These are phyloP conservation scores for Progne subis DNA, from an alignment of 2,113 vertebrate species.

Conservation along the genomic window DNA sequence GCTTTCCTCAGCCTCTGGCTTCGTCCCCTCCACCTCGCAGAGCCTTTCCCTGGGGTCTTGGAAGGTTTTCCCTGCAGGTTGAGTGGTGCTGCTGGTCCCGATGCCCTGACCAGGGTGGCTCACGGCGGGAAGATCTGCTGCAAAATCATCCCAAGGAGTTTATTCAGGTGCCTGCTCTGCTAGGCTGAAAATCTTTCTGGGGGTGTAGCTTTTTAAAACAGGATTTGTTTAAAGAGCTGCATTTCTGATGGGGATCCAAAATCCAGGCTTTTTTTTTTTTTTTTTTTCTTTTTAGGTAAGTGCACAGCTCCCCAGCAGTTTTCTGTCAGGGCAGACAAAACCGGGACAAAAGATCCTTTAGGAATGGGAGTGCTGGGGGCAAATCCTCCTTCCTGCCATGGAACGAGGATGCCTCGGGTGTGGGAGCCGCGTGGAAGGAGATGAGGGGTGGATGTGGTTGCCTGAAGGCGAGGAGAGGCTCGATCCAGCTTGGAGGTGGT, in stretches of 20 bases:
- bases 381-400: not conserved
- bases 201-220: not conserved
- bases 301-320: not conserved
- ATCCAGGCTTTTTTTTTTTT: not conserved
- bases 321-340: not conserved
- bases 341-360: not conserved
- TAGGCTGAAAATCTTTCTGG: not conserved
- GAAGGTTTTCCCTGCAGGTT: not conserved
- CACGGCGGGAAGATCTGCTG: not conserved
- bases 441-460: not conserved
- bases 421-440: not conserved
- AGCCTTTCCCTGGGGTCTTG: not conserved
- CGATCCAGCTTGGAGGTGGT: not conserved
- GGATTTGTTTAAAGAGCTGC: not conserved
- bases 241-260: not conserved
- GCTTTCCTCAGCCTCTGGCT: not conserved
- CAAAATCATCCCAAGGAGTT: not conserved
- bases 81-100: rapidly evolving
- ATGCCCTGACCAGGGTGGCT: rapidly evolving
- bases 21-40: not conserved
- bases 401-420: not conserved
- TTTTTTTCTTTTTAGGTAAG: not conserved
- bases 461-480: not conserved
- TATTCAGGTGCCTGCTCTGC: not conserved
- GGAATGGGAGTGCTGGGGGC: not conserved